Evolutionary conservation across 2,888 invertebrate genomes (phyloP).

Genomic region (Cheilosia pagana): DNA sequence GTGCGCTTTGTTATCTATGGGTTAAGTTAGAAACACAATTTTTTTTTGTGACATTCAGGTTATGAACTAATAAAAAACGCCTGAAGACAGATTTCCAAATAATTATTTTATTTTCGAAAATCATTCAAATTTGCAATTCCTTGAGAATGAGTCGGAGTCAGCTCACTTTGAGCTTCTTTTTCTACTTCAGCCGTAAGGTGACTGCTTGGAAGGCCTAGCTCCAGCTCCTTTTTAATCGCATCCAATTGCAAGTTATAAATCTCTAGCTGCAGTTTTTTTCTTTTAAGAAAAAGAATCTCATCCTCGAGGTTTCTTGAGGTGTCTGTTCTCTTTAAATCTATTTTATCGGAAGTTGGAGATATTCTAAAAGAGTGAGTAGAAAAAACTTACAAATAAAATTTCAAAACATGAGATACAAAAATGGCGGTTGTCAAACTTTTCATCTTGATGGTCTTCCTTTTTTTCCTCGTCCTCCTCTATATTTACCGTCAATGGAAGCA

Average conservation of each 20-base stretch:
- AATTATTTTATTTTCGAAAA: no score
- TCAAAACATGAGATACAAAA: background rate
- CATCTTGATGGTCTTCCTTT: background rate
- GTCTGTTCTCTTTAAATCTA: background rate
- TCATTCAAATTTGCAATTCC: no score
- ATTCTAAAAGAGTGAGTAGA: no score
- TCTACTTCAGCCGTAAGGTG: background rate
- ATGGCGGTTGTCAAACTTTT: background rate
- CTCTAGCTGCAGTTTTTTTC: background rate
- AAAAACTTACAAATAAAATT: background rate
- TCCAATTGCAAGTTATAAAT: constrained; percentile 11
- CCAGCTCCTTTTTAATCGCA: background rate
- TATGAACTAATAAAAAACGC: no score
- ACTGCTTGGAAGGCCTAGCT: background rate
- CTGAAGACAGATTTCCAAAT: no score
- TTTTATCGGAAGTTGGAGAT: background rate
- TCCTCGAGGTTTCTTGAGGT: background rate
- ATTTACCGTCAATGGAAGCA: background rate
- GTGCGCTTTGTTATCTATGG: no score
- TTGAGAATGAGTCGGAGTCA: no score
- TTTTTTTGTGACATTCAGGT: no score
- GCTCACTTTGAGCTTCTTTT: background rate
- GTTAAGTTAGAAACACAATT: no score
- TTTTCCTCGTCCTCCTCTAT: background rate
- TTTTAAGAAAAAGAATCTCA: background rate